These are phyloP conservation scores for Glossosoma conforme DNA, from an alignment of 1,140 invertebrate species.

Conservation along the genomic window DNA sequence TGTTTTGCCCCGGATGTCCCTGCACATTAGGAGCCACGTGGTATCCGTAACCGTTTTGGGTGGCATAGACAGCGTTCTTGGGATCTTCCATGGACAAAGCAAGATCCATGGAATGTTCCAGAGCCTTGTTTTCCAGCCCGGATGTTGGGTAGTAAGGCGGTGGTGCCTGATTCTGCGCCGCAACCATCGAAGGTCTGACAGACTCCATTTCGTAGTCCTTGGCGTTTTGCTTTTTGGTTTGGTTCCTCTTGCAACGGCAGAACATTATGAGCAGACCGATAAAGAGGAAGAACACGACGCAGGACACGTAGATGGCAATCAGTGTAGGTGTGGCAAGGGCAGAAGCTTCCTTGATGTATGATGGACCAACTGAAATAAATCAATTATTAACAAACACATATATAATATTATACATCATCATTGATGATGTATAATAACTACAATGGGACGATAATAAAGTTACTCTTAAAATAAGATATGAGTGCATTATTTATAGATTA, in stretches of 20 bases:
- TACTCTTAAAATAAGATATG: too few relatives aligned
- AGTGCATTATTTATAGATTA: too few relatives aligned
- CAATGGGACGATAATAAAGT: too few relatives aligned
- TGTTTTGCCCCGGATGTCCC: conserved; percentile 51
- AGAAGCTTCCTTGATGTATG: conserved; percentile 72
- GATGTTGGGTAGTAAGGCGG: conserved; percentile 79
- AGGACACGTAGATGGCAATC: conserved; percentile 76
- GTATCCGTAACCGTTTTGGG: conserved; percentile 79
- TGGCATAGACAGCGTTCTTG: conserved; percentile 72
- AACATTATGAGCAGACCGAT: conserved; percentile 73
- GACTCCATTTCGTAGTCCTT: conserved; percentile 90
- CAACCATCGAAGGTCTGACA: conserved; percentile 70
- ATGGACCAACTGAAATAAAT: conserved; percentile 62
- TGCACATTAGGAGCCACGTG: conserved; percentile 56
- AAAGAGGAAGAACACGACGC: conserved; percentile 73
- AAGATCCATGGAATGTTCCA: conserved; percentile 81
- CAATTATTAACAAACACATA: too few relatives aligned
- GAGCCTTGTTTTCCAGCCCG: conserved; percentile 86
- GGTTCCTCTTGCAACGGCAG: conserved; percentile 78
- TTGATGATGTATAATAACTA: too few relatives aligned
- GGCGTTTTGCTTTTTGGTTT: conserved; percentile 71
- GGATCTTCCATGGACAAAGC: conserved; percentile 76
- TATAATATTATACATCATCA: too few relatives aligned
- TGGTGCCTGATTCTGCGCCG: conserved; percentile 73
- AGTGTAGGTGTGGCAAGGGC: conserved; percentile 70